These are phyloP conservation scores for Kuschelorhynchus macadamiae DNA, from an alignment of 2,888 invertebrate species.

Conservation along the genomic window DNA sequence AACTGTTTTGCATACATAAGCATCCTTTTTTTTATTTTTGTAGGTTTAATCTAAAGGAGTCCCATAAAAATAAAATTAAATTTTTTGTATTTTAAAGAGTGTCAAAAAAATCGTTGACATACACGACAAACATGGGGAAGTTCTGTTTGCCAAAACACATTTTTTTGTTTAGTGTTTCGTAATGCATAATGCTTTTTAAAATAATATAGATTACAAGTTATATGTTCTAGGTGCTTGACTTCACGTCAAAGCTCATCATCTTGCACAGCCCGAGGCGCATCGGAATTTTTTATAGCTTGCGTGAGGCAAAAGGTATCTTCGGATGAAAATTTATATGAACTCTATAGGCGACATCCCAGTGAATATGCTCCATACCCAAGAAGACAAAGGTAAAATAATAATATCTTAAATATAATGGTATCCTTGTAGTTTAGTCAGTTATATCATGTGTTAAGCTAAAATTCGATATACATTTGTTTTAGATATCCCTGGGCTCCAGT, in stretches of 20 bases:
- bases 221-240: slow-evolving; percentile 81
- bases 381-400: slow-evolving; percentile 75
- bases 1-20: too few relatives aligned
- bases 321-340: slow-evolving; percentile 85
- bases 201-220: background rate
- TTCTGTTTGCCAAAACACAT: too few relatives aligned
- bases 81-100: too few relatives aligned
- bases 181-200: background rate
- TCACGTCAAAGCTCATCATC: slow-evolving; percentile 78
- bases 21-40: too few relatives aligned
- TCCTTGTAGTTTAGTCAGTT: background rate
- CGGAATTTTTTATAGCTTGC: slow-evolving; percentile 83
- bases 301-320: slow-evolving; percentile 89
- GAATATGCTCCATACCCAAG: slow-evolving; percentile 87
- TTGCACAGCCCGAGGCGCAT: slow-evolving; percentile 75
- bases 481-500: slow-evolving; percentile 76
- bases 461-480: slow-evolving; percentile 23
- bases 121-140: too few relatives aligned
- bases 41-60: too few relatives aligned
- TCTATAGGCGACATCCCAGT: slow-evolving; percentile 69
- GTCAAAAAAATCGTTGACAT: too few relatives aligned
- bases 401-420: background rate
- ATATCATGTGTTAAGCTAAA: background rate
- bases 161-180: too few relatives aligned
- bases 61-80: too few relatives aligned